Evolutionary conservation across 2,888 invertebrate genomes (phyloP), one percentile per base, ranked within the genome.

Genomic region (Phorcus lineatus): DNA sequence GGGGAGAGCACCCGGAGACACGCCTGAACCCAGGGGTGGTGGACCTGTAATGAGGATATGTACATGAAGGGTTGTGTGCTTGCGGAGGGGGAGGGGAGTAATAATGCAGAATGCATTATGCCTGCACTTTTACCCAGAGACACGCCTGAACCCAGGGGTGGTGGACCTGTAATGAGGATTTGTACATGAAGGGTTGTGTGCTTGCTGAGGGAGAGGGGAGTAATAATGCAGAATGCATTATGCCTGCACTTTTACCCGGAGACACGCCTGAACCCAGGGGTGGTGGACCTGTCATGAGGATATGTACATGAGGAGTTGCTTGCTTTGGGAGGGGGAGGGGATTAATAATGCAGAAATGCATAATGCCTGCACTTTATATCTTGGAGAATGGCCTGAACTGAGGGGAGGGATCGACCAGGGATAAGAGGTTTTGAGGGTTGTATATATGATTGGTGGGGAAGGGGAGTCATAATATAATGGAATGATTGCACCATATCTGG

Each of bases 141-240:
- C n/a, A n/a, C n/a, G n/a, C n/a, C 74, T 7, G 88, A 77, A 78
- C 84, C 84, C 83, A 89, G 88, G 31, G 90, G 89, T 0, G 88
- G 86, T 6, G 88, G 84, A 81, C 90, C 91, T 91, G 87, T 17
- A 82, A 81, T 70, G 57, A n/a, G 70, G 40, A 62, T 16, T 31
- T 16, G 52, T 57, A 55, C 17, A 36, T 19, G 0, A 11, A 19
- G 55, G 55, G 55, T 55, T 6, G 9, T n/a, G 22, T 55, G n/a
- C n/a, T n/a, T 36, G 36, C 4, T 11, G 70, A 24, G 70, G 22
- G 70, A 28, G 9, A 13, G 22, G 31, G 1, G 70, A 28, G n/a
- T 70, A 36, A 28, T 4, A 16, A 36, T n/a, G n/a, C n/a, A n/a
- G n/a, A n/a, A n/a, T n/a, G n/a, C n/a, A n/a, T n/a, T n/a, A n/a